Percentiles rank a stretch among this genome's conserved stretches.
phyloP scores from a whole-genome alignment of 2,888 invertebrate genomes.

The Reticulitermes lucifugus region DNA sequence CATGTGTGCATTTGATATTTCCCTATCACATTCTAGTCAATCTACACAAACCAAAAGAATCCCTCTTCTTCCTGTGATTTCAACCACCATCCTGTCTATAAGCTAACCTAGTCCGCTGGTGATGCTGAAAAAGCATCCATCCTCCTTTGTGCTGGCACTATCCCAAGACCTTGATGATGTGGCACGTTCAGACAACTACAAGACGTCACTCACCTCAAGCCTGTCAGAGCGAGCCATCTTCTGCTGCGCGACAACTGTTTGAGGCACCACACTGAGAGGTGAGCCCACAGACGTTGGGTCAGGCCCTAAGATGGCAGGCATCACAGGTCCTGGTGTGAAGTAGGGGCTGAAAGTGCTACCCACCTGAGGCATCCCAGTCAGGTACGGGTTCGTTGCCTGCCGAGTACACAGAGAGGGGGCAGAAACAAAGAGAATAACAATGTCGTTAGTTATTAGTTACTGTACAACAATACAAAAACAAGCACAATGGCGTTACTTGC shows the following conservation, averaged over 20 bases:
- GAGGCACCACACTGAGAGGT: conserved; percentile 85
- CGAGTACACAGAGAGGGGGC: conserved; percentile 56
- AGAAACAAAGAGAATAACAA: background rate
- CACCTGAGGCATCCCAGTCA: conserved; percentile 90
- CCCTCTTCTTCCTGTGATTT: too few relatives aligned
- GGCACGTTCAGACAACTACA: conserved; percentile 30
- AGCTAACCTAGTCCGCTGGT: too few relatives aligned
- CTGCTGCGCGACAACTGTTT: conserved; percentile 85
- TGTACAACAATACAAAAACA: background rate
- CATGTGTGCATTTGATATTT: background rate
- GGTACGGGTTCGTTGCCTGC: conserved; percentile 91
- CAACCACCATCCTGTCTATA: too few relatives aligned
- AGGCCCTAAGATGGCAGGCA: conserved; percentile 90
- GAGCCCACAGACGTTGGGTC: conserved; percentile 85
- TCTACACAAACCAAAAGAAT: background rate
- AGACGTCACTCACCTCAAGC: conserved; percentile 85
- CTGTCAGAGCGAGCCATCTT: conserved; percentile 95
- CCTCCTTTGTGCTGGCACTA: too few relatives aligned
- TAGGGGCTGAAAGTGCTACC: conserved; percentile 92
- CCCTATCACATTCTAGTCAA: background rate
- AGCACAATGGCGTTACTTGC: too few relatives aligned
- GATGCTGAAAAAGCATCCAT: too few relatives aligned
- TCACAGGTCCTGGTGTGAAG: conserved; percentile 84
- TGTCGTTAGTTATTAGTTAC: background rate
- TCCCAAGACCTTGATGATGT: background rate